Base-by-base conservation (phyloP, 2,113 vertebrate genomes). In the Halcyon malimbica region DNA sequence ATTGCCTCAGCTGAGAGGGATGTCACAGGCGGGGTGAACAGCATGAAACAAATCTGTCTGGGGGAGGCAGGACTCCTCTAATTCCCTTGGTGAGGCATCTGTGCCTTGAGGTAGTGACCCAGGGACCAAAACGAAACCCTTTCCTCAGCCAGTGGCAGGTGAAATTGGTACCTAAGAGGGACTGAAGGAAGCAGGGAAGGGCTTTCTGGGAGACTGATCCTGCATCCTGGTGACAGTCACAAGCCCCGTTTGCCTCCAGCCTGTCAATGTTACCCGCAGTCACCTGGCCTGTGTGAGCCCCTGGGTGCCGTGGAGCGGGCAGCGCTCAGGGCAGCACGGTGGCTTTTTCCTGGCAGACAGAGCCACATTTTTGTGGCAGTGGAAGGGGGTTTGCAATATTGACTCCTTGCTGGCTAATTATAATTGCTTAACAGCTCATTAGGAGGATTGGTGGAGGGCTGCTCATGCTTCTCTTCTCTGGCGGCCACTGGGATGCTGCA, bases 211-310 rank as follows among this genome's bases (percentile, higher is more conserved):
- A 39, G 37, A 29, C 62, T 29, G 25, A 13, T 64, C 24, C 56
- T 42, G 41, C 33, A 17, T 60, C 44, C 85, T 75, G 7, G 0
- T 1, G 37, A 16, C 4, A 10, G 69, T 16, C 44, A 16, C 56
- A 5, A 19, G 7, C 37, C 65, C 42, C 16, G 0, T 17, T 67
- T 9, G 5, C 50, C 17, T 26, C 2, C 0, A 5, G 31, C 46
- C 57, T 24, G 0, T 11, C 24, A 4, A 9, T 26, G 41, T 14
- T 86, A 8, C 2, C 16, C 1, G 33, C 37, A 26, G 73, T 84
- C 63, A 12, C 64, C 10, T 50, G 39, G 53, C 26, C 57, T 3
- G 3, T 13, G 74, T 12, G 41, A 59, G 73, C 42, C 31, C 18
- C 23, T 10, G 2, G 6, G 28, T 28, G 67, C 54, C 3, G 0